A percentile compares a stretch with the other conserved stretches of the same genome.
Evolutionary conservation across 2,888 invertebrate species (phyloP).

Genomic region (Erynnis tages): DNA sequence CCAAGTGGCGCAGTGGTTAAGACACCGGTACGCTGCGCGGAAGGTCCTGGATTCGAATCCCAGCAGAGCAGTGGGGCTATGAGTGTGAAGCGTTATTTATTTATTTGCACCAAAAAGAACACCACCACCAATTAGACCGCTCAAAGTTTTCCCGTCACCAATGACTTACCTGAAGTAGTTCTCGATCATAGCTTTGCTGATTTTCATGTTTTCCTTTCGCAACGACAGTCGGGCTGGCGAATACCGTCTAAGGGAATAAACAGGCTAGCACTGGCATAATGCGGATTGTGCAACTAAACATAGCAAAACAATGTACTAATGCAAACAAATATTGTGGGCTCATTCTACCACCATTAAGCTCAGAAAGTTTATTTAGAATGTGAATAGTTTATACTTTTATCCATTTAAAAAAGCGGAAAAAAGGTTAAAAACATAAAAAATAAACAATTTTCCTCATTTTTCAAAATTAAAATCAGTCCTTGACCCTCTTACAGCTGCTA

Average conservation of each 20-base stretch:
- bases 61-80: too few species aligned
- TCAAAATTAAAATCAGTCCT: too few species aligned
- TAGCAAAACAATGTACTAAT: slow-evolving; percentile 35
- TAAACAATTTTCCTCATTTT: too few species aligned
- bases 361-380: too few species aligned
- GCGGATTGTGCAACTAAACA: slow-evolving; percentile 36
- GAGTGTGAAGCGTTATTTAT: too few species aligned
- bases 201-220: slow-evolving; percentile 90
- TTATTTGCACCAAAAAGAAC: not conserved
- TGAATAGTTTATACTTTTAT: too few species aligned
- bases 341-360: slow-evolving; percentile 33
- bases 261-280: slow-evolving; percentile 60
- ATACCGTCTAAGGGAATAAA: slow-evolving; percentile 88
- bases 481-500: too few species aligned
- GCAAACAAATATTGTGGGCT: slow-evolving; percentile 33
- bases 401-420: too few species aligned
- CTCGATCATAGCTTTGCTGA: slow-evolving; percentile 89
- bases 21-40: too few species aligned
- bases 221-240: slow-evolving; percentile 91
- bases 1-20: too few species aligned
- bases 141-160: not conserved
- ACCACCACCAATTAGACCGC: slow-evolving; percentile 1
- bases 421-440: too few species aligned
- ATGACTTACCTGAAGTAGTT: slow-evolving; percentile 88
- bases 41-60: too few species aligned